Evolutionary conservation across 1,140 invertebrate species (phyloP).

Genomic region (Bilobella aurantiaca): DNA sequence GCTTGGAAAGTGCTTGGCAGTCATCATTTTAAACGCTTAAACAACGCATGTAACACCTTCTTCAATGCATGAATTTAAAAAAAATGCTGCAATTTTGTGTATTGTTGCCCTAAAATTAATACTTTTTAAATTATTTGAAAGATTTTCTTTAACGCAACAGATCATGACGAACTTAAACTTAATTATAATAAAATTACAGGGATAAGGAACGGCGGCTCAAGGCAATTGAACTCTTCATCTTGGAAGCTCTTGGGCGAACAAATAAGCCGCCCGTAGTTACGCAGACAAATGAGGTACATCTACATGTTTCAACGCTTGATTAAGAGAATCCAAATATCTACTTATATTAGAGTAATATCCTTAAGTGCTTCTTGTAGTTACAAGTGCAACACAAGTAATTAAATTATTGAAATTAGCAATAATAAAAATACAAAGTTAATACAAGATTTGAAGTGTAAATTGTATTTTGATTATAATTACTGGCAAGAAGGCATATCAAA

Average conservation of each 20-base stretch:
- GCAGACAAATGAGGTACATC: not conserved
- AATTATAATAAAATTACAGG: not conserved
- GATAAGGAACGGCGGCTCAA: slow-evolving; percentile 9
- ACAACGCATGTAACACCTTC: not conserved
- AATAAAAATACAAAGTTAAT: no score
- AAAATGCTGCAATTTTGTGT: not conserved
- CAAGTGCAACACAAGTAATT: no score
- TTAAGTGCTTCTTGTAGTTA: no score
- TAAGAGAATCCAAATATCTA: not conserved
- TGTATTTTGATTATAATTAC: no score
- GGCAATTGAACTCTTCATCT: slow-evolving; percentile 5
- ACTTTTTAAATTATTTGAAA: not conserved
- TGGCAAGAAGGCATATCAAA: no score
- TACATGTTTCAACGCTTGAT: no score
- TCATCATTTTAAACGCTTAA: not conserved
- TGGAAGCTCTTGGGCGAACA: not conserved
- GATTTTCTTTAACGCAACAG: not conserved
- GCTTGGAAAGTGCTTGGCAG: no score
- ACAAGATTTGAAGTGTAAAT: no score
- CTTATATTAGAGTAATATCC: no score
- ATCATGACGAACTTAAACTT: not conserved
- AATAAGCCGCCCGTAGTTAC: not conserved
- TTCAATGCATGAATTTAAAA: not conserved
- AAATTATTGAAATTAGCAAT: no score
- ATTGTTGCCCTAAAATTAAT: no score